Base-by-base conservation (phyloP, 1,140 invertebrate species). In the Trichonephila inaurata region DNA sequence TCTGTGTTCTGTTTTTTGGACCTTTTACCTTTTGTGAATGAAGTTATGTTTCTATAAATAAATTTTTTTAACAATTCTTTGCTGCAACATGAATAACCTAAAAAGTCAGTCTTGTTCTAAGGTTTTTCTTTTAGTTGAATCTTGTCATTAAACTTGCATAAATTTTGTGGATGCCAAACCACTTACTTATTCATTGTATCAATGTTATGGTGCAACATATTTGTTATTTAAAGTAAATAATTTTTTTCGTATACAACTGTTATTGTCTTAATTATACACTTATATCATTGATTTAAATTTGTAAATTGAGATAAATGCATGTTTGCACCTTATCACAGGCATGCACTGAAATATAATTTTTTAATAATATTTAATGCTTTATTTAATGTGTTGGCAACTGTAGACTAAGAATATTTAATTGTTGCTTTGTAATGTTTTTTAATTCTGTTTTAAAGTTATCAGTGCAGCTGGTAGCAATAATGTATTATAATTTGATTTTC, bases 171-270 rank as follows among this genome's bases (percentile, higher is more conserved):
- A 83, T 83, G 82, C 82, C 82, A 83, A 83, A 83, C 82, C 82
- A 83, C 82, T 83, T 83, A 83, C 44, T 83, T 83, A 51, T 83
- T 60, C n/a, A 60, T 83, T 82, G 44, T 82, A 51, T 82, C 19
- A 82, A 51, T 83, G 82, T 83, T 83, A 51, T 83, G 82, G 82
- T 83, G 77, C 82, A 83, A 83, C 82, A 60, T 83, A 58, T 83
- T 58, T 83, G 44, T 83, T 83, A 83, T 83, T 83, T 83, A 60
- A 83, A 24, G 10, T 83, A 40, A 83, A 16, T 83, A 33, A 82
- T 14, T 83, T 83, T 83, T 83, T 60, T 18, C 24, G 28, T 77
- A 77, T 77, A 33, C 28, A 16, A 51, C 19, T 51, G 51, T 83
- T 83, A 83, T 58, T 83, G 21, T 83, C 21, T 58, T n/a, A 19